Percentiles rank a stretch among this genome's conserved stretches.
phyloP scores from a whole-genome alignment of 2,888 invertebrate species.

The Acheta domesticus region DNA sequence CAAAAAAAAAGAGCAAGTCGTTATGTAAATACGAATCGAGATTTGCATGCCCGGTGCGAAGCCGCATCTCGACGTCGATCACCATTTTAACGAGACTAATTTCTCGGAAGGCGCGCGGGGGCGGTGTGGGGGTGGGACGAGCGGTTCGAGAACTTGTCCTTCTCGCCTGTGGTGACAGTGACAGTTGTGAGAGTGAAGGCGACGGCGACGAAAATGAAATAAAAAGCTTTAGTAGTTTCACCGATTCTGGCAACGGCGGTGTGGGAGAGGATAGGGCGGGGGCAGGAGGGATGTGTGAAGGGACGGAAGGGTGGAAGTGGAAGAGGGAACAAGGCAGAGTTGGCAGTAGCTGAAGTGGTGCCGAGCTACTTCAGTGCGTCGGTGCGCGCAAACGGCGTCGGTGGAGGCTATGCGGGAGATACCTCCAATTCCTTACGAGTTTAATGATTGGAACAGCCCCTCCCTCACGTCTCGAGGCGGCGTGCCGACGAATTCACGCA shows the following conservation, averaged over 20 bases:
- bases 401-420: background rate
- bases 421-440: background rate
- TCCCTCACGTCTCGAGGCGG: background rate
- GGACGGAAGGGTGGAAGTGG: background rate
- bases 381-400: too few species aligned
- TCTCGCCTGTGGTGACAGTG: too few species aligned
- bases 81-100: slow-evolving; percentile 9
- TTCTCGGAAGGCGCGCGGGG: background rate
- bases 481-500: background rate
- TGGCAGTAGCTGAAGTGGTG: background rate
- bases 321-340: background rate
- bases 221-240: too few species aligned
- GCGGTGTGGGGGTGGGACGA: background rate
- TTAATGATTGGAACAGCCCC: slow-evolving; percentile 18
- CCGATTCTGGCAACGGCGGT: too few species aligned
- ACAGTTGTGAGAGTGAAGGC: too few species aligned
- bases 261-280: background rate
- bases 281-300: background rate
- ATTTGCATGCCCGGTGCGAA: slow-evolving; percentile 4
- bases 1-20: background rate
- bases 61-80: background rate
- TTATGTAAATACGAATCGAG: background rate
- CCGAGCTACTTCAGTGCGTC: too few species aligned
- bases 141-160: too few species aligned
- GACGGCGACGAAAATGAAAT: too few species aligned